Evolutionary conservation across 2,113 vertebrate species (phyloP).

Genomic region (Phodopus roborovskii): DNA sequence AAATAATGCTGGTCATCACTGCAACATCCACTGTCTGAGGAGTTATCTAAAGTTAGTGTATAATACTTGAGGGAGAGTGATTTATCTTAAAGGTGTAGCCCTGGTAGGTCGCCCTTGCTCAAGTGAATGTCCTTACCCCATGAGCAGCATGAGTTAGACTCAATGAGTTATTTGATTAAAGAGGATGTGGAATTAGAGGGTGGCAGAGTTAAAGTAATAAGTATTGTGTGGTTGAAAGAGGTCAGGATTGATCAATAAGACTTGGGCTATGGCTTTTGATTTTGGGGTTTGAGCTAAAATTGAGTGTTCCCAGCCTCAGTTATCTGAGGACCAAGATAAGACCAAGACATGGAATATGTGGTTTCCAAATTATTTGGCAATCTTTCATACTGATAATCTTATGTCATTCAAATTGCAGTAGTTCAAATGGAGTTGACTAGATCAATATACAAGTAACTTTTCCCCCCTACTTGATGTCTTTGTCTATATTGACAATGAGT

Average conservation of each 20-base stretch:
- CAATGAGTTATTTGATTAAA: background rate
- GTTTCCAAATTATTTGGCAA: slow-evolving; percentile 11
- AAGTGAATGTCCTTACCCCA: background rate
- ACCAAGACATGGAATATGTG: background rate
- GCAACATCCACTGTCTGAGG: background rate
- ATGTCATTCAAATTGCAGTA: background rate
- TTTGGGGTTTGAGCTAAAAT: background rate
- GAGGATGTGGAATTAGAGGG: background rate
- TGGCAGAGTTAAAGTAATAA: background rate
- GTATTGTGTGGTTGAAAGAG: background rate
- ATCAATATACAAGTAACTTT: background rate
- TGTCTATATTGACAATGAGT: background rate
- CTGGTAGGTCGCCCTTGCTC: background rate
- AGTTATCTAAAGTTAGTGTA: background rate
- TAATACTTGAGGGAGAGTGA: background rate
- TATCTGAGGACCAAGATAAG: background rate
- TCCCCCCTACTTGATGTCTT: background rate
- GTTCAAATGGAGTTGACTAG: background rate
- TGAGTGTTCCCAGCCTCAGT: background rate
- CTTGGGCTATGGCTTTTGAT: too few relatives aligned
- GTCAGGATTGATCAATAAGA: background rate
- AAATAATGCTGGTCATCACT: background rate
- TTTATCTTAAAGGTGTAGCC: background rate
- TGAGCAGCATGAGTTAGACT: background rate
- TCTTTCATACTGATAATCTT: slow-evolving; percentile 18